These are phyloP conservation scores for Diadegma fenestrale DNA, from an alignment of 2,888 invertebrate genomes.

Conservation along the genomic window DNA sequence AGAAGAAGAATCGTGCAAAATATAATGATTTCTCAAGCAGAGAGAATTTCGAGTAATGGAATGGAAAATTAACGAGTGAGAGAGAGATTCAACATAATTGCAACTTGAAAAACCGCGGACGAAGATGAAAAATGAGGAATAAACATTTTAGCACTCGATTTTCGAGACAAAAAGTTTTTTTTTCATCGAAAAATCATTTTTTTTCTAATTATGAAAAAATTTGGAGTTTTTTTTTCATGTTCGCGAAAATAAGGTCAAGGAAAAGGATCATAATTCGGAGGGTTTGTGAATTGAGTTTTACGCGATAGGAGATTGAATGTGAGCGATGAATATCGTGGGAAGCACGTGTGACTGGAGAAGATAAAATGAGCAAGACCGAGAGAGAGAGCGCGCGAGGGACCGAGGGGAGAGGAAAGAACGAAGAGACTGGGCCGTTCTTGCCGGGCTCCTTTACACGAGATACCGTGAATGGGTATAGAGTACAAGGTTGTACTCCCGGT, in stretches of 20 bases:
- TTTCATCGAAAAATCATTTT: neutral
- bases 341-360: constrained; percentile 62
- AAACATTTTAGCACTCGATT: neutral
- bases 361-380: constrained; percentile 23
- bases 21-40: constrained; percentile 32
- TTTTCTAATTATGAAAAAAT: neutral
- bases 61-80: constrained; percentile 21
- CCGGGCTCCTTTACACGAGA: constrained; percentile 63
- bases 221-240: neutral
- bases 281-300: constrained; percentile 36
- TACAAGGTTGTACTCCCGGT: constrained; percentile 73
- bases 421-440: constrained; percentile 40
- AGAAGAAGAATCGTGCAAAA: constrained; percentile 21
- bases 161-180: neutral
- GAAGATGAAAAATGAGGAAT: neutral
- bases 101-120: neutral
- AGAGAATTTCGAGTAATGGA: constrained; percentile 20
- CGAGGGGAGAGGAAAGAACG: neutral
- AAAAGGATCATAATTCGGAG: constrained; percentile 7
- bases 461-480: constrained; percentile 73
- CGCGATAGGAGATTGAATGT: constrained; percentile 47
- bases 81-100: neutral
- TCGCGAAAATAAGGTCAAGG: neutral
- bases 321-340: constrained; percentile 68
- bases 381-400: constrained; percentile 8